Evolutionary conservation across 2,797 vertebrate genomes (phyloP).

Genomic region (Capromys pilorides): DNA sequence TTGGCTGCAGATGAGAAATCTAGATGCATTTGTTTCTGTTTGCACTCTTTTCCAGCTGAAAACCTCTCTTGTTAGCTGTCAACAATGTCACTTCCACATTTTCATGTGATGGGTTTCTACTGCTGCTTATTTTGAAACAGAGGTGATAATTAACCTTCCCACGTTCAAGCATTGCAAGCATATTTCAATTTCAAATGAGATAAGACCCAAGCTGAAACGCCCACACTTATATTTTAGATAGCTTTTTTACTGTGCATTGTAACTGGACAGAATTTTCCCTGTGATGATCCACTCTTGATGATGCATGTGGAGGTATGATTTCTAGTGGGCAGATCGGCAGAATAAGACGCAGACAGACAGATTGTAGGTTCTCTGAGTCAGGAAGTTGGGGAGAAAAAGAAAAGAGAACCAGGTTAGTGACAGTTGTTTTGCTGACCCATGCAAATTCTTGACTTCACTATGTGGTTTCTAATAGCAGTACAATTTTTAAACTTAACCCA

Average conservation of each 20-base stretch:
- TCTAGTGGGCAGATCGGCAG: constrained; percentile 70
- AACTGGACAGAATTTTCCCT: constrained; percentile 82
- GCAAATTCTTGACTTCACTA: not conserved
- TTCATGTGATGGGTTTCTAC: constrained; percentile 86
- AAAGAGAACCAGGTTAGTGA: constrained; percentile 64
- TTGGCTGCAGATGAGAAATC: constrained; percentile 72
- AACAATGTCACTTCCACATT: constrained; percentile 85
- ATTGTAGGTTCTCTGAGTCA: constrained; percentile 12
- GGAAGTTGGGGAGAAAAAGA: constrained; percentile 72
- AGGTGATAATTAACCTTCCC: constrained; percentile 94
- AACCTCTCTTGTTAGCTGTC: constrained; percentile 81
- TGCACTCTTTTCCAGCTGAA: constrained; percentile 83
- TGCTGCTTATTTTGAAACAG: constrained; percentile 89
- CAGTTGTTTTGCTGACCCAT: not conserved
- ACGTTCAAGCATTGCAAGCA: constrained; percentile 88
- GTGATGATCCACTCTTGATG: constrained; percentile 75
- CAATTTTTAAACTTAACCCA: constrained; percentile 27
- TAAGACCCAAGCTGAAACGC: constrained; percentile 81
- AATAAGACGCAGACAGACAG: constrained; percentile 61
- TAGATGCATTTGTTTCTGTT: constrained; percentile 79
- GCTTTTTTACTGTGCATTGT: constrained; percentile 79
- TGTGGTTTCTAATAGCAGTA: not conserved
- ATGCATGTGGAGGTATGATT: constrained; percentile 72
- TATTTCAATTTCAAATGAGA: constrained; percentile 89
- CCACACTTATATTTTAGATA: constrained; percentile 84